Evolutionary conservation across 2,113 vertebrate genomes (phyloP), one percentile per base, ranked within the genome.

Genomic region (Amblyornis subalaris): DNA sequence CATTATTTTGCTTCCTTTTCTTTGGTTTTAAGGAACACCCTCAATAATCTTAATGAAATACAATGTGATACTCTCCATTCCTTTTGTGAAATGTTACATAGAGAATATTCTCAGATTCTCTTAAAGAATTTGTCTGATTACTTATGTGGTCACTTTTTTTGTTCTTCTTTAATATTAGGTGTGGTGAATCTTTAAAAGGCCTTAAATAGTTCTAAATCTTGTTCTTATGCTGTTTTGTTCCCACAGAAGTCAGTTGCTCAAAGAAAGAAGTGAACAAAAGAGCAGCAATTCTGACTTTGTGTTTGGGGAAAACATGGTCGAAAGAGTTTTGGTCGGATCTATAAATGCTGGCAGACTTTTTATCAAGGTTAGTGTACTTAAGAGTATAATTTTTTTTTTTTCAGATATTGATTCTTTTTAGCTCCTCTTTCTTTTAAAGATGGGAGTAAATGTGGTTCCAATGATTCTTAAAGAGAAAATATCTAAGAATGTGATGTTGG

Each of bases 271-370:
- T 71, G 62, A 84, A 84, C 86, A 93, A 65, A 91, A 55, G 73
- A 95, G 74, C 71, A 94, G 57, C 64, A 95, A 60, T 90, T 81
- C 95, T 90, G 95, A 97, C 75, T 99, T 98, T 69, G 96, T 99
- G 57, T 99, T 99, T 96, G 98, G 98, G 95, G 98, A 98, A 97
- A 98, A 98, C 70, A 99, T 99, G 98, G 92, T 98, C 36, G 98
- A 98, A 71, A 98, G 98, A 97, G 98, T 98, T 96, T 96, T 98
- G 98, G 98, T 98, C 95, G 96, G 97, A 93, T 73, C 81, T 74
- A 44, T 85, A 83, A 58, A 79, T 69, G 62, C 69, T 85, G 35
- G 35, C 23, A 53, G 82, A 58, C 58, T 57, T 76, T 61, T 74
- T 73, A n/a, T 31, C 28, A 77, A 89, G 66, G 29, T 69, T 64